Evolutionary conservation across 1,140 invertebrate genomes (phyloP), one percentile per base, ranked within the genome.

Genomic region (Amphibalanus amphitrite): DNA sequence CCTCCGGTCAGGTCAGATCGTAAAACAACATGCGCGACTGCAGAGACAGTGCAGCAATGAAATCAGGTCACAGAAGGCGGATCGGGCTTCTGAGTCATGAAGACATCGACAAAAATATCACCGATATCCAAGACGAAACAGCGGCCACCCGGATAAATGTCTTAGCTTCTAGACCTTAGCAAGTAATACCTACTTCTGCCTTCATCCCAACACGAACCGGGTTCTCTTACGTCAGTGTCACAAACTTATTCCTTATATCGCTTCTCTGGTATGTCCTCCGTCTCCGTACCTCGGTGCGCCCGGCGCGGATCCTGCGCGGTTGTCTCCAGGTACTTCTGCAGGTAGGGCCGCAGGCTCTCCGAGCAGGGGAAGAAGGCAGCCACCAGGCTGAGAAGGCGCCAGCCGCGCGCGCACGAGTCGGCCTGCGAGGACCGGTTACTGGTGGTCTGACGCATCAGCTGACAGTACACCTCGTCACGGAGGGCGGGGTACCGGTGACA

Each of bases 401-500:
- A 99, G 29, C 95, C 97, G n/a, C 93, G 86, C 80, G 96, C 91
- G 78, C 91, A 93, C 69, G 93, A 96, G 78, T 97, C 94, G 0
- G 88, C 85, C 77, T 90, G 89, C 28, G 88, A 85, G 25, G 92
- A 95, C 73, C 93, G 90, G 82, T 98, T 98, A 76, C 92, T 96
- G 13, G 96, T 99, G 10, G 95, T 98, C 82, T 99, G 97, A 79
- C 98, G 98, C 90, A 98, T 97, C 38, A 99, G 82, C 80, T 99
- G 97, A 80, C 95, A 98, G 79, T 98, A 99, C 69, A 98, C 89
- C 82, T 99, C 97, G 81, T 99, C 97, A 23, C 93, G 84, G 4
- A 99, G 83, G 71, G 87, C 86, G 71, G 90, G 87, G 77, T 93
- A 89, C 76, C 95, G 92, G 84, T 98, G 95, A 80, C 95, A 98